Evolutionary conservation across 2,113 vertebrate genomes (phyloP).

Genomic region (Cygnus atratus): DNA sequence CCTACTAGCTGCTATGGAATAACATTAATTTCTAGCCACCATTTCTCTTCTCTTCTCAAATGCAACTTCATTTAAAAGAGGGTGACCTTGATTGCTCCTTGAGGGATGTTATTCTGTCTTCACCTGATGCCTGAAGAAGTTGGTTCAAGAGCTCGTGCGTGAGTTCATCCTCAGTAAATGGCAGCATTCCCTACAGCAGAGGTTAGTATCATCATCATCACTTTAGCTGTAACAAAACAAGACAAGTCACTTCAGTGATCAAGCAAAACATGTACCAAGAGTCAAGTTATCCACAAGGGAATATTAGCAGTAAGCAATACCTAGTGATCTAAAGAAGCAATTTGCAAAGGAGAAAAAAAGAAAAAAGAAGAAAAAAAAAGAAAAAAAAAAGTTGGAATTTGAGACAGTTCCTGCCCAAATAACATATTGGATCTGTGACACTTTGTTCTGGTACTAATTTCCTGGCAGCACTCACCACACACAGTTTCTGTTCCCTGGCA

Average conservation of each 20-base stretch:
- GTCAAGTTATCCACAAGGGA: not conserved
- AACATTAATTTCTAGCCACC: not conserved
- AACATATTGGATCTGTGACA: not conserved
- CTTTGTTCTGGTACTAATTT: constrained; percentile 38
- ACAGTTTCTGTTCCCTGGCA: constrained; percentile 8
- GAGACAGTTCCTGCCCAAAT: not conserved
- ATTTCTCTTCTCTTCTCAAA: not conserved
- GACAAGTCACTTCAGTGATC: not conserved
- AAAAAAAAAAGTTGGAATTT: not conserved
- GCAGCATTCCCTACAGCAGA: not conserved
- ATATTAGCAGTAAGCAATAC: not conserved
- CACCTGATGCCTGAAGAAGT: not conserved
- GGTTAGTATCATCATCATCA: not conserved
- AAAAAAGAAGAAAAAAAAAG: not conserved
- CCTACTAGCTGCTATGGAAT: not conserved
- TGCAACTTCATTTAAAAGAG: not conserved
- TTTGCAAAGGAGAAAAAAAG: not conserved
- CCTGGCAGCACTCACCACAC: not conserved
- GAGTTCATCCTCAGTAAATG: not conserved
- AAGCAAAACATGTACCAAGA: not conserved
- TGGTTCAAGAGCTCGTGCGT: not conserved
- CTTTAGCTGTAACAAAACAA: not conserved
- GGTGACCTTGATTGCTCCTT: not conserved
- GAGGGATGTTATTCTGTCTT: not conserved
- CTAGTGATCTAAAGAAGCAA: not conserved